These are phyloP conservation scores for Seison nebaliae DNA, from an alignment of 1,140 invertebrate genomes.

Conservation along the genomic window DNA sequence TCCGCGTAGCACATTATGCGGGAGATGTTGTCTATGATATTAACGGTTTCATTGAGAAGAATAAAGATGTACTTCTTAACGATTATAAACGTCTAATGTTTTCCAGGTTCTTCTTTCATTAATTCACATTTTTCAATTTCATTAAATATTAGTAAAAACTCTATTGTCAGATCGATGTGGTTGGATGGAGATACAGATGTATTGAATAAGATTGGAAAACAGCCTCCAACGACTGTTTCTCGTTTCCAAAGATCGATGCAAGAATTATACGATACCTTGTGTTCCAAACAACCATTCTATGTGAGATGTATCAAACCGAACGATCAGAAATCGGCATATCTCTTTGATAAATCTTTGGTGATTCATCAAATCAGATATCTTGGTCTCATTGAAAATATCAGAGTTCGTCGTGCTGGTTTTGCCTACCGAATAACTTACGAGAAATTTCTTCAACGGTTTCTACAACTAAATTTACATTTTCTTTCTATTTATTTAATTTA, in stretches of 20 bases:
- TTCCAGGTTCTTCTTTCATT: too few relatives aligned
- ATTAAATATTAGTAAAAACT: conserved; percentile 32
- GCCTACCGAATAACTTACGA: conserved; percentile 64
- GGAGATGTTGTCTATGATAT: conserved; percentile 77
- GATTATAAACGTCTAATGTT: conserved; percentile 72
- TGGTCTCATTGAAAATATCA: conserved; percentile 65
- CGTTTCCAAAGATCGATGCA: conserved; percentile 80
- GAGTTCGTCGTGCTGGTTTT: conserved; percentile 70
- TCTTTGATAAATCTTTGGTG: conserved; percentile 48
- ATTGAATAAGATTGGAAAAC: conserved; percentile 64
- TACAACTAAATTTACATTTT: neutral
- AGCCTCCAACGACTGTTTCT: conserved; percentile 64
- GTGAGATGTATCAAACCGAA: conserved; percentile 83
- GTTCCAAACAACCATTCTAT: conserved; percentile 68
- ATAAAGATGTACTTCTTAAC: conserved; percentile 73
- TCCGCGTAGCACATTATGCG: conserved; percentile 57
- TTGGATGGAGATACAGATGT: conserved; percentile 60
- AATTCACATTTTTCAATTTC: too few relatives aligned
- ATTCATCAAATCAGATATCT: conserved; percentile 56
- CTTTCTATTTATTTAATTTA: conserved; percentile 17
- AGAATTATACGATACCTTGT: conserved; percentile 54
- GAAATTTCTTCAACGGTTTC: conserved; percentile 46
- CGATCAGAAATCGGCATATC: conserved; percentile 53
- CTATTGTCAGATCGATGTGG: conserved; percentile 52
- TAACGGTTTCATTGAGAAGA: conserved; percentile 71